Base-by-base conservation (phyloP, 2,113 vertebrate genomes). In the Lepidothrix coronata region DNA sequence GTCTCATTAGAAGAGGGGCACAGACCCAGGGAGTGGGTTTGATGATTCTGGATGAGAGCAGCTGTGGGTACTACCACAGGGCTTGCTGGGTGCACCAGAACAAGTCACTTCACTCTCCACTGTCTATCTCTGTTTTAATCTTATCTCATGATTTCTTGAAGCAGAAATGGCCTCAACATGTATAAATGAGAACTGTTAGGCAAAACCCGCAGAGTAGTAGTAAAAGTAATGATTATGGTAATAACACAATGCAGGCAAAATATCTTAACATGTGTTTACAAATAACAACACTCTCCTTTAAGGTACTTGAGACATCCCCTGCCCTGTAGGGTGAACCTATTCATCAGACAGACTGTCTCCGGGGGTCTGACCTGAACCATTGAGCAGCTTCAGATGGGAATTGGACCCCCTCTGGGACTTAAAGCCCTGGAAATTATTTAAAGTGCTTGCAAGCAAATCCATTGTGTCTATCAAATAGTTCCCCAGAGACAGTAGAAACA, bases 391-490 rank as follows among this genome's bases (percentile, higher is more conserved):
- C 93, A 76, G 54, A 58, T 88, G 81, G 58, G 88, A 95, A 92
- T 84, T 89, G 93, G 75, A 86, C 86, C 72, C 91, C 88, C 70
- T 88, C 94, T 86, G 86, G 67, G 95, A 94, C 61, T 81, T 95
- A 83, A 89, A 96, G 65, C 35, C 70, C 91, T 89, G 55, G 80
- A 91, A 97, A 97, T 97, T 95, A 96, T 95, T 95, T 96, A 84
- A 95, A 95, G 85, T 59, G 46, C 85, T 94, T 95, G 88, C 91
- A 95, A 97, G 93, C 67, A 96, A 97, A 97, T 93, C 78, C 71
- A 67, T 88, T 79, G 94, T 96, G 91, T 67, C 80, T 96, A 73
- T 96, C 95, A 95, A 91, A 85, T 77, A 43, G 65, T 85, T 77
- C 93, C 70, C 88, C 78, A 84, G 93, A 93, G 95, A 92, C 43